Base-by-base conservation (phyloP, 2,888 invertebrate species). In the Eupithecia insigniata region DNA sequence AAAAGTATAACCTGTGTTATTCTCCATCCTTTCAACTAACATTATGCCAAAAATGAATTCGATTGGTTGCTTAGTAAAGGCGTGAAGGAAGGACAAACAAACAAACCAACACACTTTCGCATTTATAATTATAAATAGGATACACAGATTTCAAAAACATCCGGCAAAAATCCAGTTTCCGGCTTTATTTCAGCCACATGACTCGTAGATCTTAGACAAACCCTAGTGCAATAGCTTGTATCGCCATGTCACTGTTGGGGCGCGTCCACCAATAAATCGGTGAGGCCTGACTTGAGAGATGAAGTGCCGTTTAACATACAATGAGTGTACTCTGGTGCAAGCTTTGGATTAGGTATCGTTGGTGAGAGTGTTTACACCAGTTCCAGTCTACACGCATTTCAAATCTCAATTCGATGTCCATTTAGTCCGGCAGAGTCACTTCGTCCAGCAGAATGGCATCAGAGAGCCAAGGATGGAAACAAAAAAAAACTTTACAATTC, bases 261-360 rank as follows among this genome's bases (percentile, higher is more conserved):
- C 89, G 92, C 87, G 92, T 86, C 90, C 82, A 81, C 90, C 85
- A 92, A 93, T 93, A 93, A 93, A 93, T 93, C 90, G 90, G 84
- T 88, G 82, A 83, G 68, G 80, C 79, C 88, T 88, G 89, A 75
- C 76, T 76, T 88, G 90, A 91, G 89, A 92, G 93, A 93, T 90
- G 93, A 90, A 93, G 92, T 93, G 89, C 90, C 92, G 90, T 88
- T 94, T 94, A 91, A 92, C 93, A 94, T 94, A 94, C 93, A 94
- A 94, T 94, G 92, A 91, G 90, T 84, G 85, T 86, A 84, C 82
- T 86, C 84, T 91, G 89, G 89, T 89, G 91, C 91, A 91, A 91
- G 82, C 84, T 84, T 85, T 82, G 84, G 87, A 88, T 86, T 85
- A 85, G 87, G 80, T 83, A 83, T 84, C 84, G 84, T 81, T 81